A percentile compares a stretch with the other conserved stretches of the same genome.
These are phyloP conservation scores for Drosophila santomea DNA, from an alignment of 1,140 invertebrate genomes.

Conservation along the genomic window DNA sequence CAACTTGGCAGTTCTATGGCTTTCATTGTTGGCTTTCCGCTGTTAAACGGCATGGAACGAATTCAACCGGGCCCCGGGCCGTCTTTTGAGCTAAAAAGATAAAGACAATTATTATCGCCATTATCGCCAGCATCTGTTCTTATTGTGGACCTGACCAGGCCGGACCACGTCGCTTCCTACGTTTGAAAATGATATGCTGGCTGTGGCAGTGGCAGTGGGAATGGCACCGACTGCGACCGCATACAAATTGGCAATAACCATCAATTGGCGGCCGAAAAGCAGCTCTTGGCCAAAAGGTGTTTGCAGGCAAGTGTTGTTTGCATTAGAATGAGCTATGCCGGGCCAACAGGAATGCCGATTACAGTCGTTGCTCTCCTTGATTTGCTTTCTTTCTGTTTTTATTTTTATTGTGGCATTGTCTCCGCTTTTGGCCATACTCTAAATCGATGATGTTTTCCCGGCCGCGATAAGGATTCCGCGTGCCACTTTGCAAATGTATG, in stretches of 20 bases:
- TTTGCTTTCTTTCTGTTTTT: constrained; percentile 33
- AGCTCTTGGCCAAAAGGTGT: constrained; percentile 50
- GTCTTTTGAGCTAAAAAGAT: constrained; percentile 70
- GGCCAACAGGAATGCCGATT: constrained; percentile 61
- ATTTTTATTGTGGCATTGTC: constrained; percentile 28
- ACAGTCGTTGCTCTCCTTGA: constrained; percentile 42
- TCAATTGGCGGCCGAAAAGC: constrained; percentile 69
- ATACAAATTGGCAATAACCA: constrained; percentile 83
- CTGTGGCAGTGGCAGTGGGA: neutral
- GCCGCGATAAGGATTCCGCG: neutral
- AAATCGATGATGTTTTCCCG: neutral
- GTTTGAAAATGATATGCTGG: constrained; percentile 69
- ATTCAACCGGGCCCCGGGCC: constrained; percentile 50
- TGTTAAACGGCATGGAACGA: constrained; percentile 33
- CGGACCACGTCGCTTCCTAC: constrained; percentile 49
- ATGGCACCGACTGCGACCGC: constrained; percentile 24
- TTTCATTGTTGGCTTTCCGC: constrained; percentile 51
- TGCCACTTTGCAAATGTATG: neutral
- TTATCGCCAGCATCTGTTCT: constrained; percentile 79
- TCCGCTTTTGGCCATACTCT: constrained; percentile 33
- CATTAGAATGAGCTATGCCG: constrained; percentile 78
- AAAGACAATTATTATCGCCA: constrained; percentile 83
- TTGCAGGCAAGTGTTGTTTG: constrained; percentile 68
- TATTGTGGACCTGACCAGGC: constrained; percentile 19
- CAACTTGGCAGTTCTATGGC: constrained; percentile 54